These are phyloP conservation scores for Tiliacea citrago DNA, from an alignment of 2,888 invertebrate species.

Conservation along the genomic window DNA sequence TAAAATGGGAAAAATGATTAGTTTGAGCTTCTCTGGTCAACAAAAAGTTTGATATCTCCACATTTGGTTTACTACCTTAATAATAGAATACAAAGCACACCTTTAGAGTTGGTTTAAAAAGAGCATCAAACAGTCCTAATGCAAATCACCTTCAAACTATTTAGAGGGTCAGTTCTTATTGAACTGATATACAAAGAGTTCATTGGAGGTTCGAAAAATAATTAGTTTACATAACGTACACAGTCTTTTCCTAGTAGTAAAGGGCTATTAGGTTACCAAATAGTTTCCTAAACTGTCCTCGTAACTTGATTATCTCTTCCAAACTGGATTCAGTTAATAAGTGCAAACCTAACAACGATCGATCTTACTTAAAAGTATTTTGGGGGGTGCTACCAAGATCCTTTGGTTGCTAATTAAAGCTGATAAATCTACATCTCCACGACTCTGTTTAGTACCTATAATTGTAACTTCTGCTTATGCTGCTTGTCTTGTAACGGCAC, in stretches of 20 bases:
- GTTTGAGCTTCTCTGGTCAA: too few species aligned
- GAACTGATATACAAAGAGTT: constrained; percentile 1
- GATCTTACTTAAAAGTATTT: background rate
- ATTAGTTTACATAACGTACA: background rate
- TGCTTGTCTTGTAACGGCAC: too few species aligned
- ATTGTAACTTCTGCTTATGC: too few species aligned
- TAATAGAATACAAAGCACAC: background rate
- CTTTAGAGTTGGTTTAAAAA: constrained; percentile 9
- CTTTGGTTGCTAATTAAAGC: too few species aligned
- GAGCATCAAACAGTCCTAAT: constrained; percentile 31
- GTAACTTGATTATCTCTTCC: background rate
- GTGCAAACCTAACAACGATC: background rate
- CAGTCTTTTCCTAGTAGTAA: background rate
- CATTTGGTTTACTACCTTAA: background rate
- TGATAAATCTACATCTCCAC: too few species aligned
- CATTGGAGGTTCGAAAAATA: background rate
- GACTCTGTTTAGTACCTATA: too few species aligned
- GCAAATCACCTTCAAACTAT: constrained; percentile 29
- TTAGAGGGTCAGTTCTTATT: constrained; percentile 34
- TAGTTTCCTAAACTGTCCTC: too few species aligned
- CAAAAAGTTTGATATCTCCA: background rate
- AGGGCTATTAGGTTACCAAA: background rate
- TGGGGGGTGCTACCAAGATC: background rate
- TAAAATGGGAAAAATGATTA: background rate
- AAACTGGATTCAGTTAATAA: background rate